These are phyloP conservation scores for Natrix natrix DNA, from an alignment of 2,797 vertebrate species.

Conservation along the genomic window DNA sequence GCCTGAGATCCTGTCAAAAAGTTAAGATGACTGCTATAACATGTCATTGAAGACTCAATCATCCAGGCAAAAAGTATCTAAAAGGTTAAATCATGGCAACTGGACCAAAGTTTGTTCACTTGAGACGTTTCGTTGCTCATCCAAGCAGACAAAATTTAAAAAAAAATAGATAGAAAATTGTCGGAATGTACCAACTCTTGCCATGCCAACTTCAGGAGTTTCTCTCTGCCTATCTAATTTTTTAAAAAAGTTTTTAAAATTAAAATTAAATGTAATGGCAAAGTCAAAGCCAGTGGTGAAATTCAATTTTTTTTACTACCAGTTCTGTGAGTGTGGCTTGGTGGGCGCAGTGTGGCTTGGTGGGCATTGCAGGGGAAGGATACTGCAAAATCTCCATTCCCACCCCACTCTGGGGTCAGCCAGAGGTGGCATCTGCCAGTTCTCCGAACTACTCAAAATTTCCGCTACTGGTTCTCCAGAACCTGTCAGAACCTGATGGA, in stretches of 20 bases:
- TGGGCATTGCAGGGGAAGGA: too few relatives aligned
- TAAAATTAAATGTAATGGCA: neutral
- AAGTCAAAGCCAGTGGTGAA: neutral
- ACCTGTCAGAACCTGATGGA: too few relatives aligned
- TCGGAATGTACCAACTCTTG: neutral
- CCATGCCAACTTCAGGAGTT: neutral
- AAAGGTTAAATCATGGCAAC: neutral
- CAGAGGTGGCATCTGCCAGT: too few relatives aligned
- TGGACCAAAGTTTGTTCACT: neutral
- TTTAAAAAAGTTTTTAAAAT: too few relatives aligned
- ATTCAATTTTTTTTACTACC: too few relatives aligned
- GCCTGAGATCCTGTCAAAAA: neutral
- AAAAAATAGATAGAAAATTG: neutral
- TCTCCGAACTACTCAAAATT: too few relatives aligned
- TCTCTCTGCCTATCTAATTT: too few relatives aligned
- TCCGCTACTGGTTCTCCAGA: too few relatives aligned
- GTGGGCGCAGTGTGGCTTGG: too few relatives aligned
- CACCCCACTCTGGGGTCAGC: too few relatives aligned
- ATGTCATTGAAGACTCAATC: neutral
- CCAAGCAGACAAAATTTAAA: neutral
- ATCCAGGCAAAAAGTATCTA: neutral
- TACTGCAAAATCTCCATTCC: too few relatives aligned
- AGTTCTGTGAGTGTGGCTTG: too few relatives aligned
- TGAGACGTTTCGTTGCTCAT: neutral
- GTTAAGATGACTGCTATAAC: neutral